Conservation (phyloP, 2,888 invertebrate genomes). For the Nomada ferruginata region DNA sequence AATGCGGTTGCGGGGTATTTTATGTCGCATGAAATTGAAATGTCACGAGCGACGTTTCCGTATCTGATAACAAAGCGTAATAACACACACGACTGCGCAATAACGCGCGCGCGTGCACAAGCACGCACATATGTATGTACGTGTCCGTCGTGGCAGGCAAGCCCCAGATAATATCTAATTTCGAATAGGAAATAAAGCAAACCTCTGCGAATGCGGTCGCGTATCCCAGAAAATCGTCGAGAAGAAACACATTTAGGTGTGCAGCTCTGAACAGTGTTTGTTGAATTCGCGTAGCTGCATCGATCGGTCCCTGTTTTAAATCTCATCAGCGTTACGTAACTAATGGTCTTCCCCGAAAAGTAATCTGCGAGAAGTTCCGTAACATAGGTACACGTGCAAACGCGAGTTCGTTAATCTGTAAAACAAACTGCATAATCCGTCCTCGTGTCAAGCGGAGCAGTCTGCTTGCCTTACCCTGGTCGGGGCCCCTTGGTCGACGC, state of each 20-base stretch:
- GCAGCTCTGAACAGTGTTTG: neutral
- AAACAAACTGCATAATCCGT: constrained; percentile 71
- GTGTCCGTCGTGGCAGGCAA: constrained; percentile 3
- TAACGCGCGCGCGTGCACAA: constrained; percentile 34
- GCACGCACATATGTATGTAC: constrained; percentile 8
- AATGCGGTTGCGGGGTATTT: constrained; percentile 44
- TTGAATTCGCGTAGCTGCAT: neutral
- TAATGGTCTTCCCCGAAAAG: constrained; percentile 2
- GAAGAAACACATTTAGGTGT: neutral
- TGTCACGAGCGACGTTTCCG: constrained; percentile 55
- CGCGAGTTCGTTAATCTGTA: constrained; percentile 62
- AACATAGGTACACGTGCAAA: constrained; percentile 6
- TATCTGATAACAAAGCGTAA: constrained; percentile 62
- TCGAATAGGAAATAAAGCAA: constrained; percentile 1
- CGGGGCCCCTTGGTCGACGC: neutral
- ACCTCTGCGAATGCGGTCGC: neutral
- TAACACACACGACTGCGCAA: constrained; percentile 56
- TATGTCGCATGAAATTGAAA: constrained; percentile 66
- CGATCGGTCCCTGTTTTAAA: neutral
- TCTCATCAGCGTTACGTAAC: constrained; percentile 2
- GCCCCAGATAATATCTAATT: constrained; percentile 44
- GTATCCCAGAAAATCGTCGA: neutral
- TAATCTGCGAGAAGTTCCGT: constrained; percentile 10
- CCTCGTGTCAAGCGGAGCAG: constrained; percentile 34
- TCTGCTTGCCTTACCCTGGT: neutral